A percentile compares a stretch with the other conserved stretches of the same genome.
These are phyloP conservation scores for Hippasteria phrygiana DNA, from an alignment of 53 echinoderm and acorn worm species.

Conservation along the genomic window DNA sequence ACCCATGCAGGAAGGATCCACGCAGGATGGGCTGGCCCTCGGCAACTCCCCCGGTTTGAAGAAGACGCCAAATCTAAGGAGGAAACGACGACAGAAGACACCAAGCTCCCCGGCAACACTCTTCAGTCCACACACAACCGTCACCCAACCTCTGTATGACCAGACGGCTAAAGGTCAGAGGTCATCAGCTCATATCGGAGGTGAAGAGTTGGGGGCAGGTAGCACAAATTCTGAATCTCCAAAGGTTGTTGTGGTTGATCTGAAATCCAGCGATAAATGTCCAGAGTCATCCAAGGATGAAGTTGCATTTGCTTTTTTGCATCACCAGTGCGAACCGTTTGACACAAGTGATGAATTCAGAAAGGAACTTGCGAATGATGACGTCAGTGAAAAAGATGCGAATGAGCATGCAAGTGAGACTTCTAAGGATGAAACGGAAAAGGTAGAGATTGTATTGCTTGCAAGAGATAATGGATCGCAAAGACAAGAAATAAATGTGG, in stretches of 20 bases:
- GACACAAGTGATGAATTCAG: neutral
- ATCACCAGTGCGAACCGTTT: neutral
- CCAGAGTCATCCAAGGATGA: neutral
- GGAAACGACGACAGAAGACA: constrained; percentile 64
- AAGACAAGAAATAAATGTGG: neutral
- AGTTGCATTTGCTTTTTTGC: neutral
- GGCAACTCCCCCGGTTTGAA: constrained; percentile 34
- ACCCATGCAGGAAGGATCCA: constrained; percentile 65
- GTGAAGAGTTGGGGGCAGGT: neutral
- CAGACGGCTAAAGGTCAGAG: constrained; percentile 4
- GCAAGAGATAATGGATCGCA: neutral
- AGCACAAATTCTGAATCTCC: constrained; percentile 54
- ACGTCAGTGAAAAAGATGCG: neutral
- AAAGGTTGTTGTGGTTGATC: constrained; percentile 76
- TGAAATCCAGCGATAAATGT: constrained; percentile 15
- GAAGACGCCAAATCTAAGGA: constrained; percentile 46
- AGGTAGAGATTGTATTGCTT: neutral
- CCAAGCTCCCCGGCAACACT: constrained; percentile 84
- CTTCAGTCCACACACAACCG: constrained; percentile 35
- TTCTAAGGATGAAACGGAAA: neutral
- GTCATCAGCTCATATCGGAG: constrained; percentile 14
- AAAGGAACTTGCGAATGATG: neutral
- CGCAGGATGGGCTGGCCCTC: constrained; percentile 28
- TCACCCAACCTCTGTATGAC: neutral
- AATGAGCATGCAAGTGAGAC: neutral